Base-by-base conservation (phyloP, 2,113 vertebrate species). In the Rhineura floridana region DNA sequence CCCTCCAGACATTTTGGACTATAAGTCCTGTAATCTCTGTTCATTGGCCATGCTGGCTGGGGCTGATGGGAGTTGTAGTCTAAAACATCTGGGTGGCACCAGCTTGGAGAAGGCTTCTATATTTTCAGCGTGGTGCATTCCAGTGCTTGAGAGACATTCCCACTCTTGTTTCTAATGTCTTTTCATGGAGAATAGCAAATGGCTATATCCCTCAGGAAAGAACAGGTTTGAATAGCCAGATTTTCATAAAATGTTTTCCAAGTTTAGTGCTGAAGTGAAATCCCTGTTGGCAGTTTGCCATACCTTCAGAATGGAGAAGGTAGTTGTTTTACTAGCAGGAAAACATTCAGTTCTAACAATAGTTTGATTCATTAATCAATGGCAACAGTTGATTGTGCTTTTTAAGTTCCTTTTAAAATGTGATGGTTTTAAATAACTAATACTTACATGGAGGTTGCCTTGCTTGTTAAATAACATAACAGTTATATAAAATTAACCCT, bases 251-350 rank as follows among this genome's bases (percentile, higher is more conserved):
- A 46, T 19, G 1, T 12, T 83, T 39, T 65, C 11, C 2, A 1
- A 12, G 10, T 81, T 90, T 93, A 89, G 21, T 92, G 85, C 87
- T 65, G 3, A 70, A 87, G 67, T 15, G 39, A 75, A 0, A 0
- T 89, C 88, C 6, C 73, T 91, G 23, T 85, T 91, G 28, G 48
- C 65, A 72, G n/a, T 84, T 70, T 90, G 39, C 42, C 46, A 91
- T 80, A 21, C 42, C 48, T 23, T 81, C 76, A 89, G 88, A 25
- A 77, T 89, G 52, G 72, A 87, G 70, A 81, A 85, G 89, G 87
- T 52, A 83, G 15, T 0, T 73, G 6, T 86, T n/a, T 39, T 86
- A 63, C 76, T 67, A 75, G 17, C 63, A 42, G 17, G 80, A 63
- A 88, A n/a, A 59, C 86, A 85, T 48, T 19, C 3, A 0, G 44